Evolutionary conservation across 2,888 invertebrate genomes (phyloP).

Genomic region (Drosophila monieri): DNA sequence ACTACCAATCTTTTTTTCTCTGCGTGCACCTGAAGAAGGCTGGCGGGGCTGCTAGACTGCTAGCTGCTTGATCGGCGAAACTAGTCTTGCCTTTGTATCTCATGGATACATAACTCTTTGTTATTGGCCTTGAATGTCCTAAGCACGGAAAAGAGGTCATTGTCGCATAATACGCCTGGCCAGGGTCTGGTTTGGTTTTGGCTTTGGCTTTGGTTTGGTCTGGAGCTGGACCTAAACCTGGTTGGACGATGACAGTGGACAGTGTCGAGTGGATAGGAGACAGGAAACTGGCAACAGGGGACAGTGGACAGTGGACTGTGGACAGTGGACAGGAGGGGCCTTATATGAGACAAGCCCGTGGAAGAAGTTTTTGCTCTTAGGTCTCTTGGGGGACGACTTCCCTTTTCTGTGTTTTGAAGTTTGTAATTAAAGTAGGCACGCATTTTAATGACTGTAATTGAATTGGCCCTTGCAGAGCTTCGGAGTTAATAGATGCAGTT

Average conservation of each 20-base stretch:
- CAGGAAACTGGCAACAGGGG: conserved; percentile 7
- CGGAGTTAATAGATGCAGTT: conserved; percentile 5
- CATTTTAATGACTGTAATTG: conserved; percentile 61
- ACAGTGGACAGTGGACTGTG: too few relatives aligned
- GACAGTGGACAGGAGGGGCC: too few relatives aligned
- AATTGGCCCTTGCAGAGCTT: conserved; percentile 41
- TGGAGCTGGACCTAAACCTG: background rate
- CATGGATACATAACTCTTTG: conserved; percentile 67
- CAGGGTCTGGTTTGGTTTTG: conserved; percentile 14
- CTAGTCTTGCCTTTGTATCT: conserved; percentile 42
- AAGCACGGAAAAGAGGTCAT: conserved; percentile 82
- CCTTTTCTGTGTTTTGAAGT: conserved; percentile 58
- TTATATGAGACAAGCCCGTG: too few relatives aligned
- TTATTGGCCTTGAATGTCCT: conserved; percentile 81
- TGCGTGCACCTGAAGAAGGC: background rate
- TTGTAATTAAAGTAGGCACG: conserved; percentile 72
- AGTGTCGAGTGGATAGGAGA: background rate
- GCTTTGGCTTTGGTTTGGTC: conserved; percentile 1
- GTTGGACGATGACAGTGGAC: conserved; percentile 33
- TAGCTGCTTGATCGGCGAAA: conserved; percentile 11
- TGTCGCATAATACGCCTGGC: conserved; percentile 72
- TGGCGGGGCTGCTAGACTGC: conserved; percentile 1
- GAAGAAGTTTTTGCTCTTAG: too few relatives aligned
- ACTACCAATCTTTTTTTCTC: background rate
- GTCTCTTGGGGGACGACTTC: conserved; percentile 2